Evolutionary conservation across 2,797 vertebrate species (phyloP), one percentile per base, ranked within the genome.

Genomic region (Myripristis jacobus): DNA sequence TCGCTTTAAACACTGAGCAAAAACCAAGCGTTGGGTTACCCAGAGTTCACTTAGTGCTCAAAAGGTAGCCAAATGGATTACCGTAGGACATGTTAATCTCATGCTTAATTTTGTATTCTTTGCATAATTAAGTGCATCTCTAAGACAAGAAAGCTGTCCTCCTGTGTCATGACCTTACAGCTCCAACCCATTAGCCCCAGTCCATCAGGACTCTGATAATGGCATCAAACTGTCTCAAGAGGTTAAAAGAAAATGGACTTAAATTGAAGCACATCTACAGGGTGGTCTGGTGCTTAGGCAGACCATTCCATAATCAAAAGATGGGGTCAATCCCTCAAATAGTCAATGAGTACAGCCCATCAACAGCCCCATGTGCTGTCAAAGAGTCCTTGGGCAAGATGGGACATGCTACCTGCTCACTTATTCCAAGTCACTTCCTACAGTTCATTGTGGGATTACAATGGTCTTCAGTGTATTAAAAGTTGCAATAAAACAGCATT

Each of bases 121-220:
- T 18, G 0, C 21, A 60, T 43, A 38, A 66, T 6, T 12, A 0
- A 2, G 29, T 21, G 50, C 50, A 51, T 72, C 27, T 75, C 1
- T 4, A 3, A 6, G 36, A 72, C 64, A 70, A 46, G 41, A 70
- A 80, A 76, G 80, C 75, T 13, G 36, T 51, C 62, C 61, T 22
- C 21, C 55, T 24, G 52, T 70, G 75, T 82, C 66, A 76, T 59
- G 57, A 44, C 3, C 6, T 16, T 38, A 31, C 25, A 50, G 50
- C 41, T 72, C 60, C 36, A 71, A n/a, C n/a, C n/a, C n/a, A n/a
- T n/a, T n/a, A n/a, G n/a, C n/a, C n/a, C n/a, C n/a, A n/a, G n/a
- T n/a, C n/a, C n/a, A n/a, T n/a, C n/a, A n/a, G n/a, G n/a, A n/a
- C n/a, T n/a, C n/a, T n/a, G n/a, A n/a, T n/a, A n/a, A n/a, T n/a